Percentiles rank a stretch among this genome's conserved stretches.
Evolutionary conservation across 2,888 invertebrate species (phyloP).

Genomic region (Aelia acuminata): DNA sequence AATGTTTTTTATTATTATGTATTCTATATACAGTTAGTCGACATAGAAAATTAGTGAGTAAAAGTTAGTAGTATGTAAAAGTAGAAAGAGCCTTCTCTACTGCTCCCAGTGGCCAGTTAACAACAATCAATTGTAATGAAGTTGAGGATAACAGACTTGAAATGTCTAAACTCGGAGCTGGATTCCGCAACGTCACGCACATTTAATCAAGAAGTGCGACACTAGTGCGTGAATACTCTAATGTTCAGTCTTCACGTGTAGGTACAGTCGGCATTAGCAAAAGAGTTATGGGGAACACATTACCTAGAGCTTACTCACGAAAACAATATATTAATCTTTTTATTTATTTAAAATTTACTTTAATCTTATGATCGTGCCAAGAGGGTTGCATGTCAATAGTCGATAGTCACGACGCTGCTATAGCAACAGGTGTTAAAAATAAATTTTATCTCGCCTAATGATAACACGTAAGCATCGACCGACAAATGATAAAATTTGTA

Average conservation of each 20-base stretch:
- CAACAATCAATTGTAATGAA: too few species aligned
- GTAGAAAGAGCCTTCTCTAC: too few species aligned
- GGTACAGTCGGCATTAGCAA: background rate
- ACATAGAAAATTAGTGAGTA: too few species aligned
- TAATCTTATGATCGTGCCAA: background rate
- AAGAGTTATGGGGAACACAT: background rate
- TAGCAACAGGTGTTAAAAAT: background rate
- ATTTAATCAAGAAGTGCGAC: slow-evolving; percentile 2
- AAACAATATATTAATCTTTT: background rate
- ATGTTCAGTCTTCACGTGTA: background rate
- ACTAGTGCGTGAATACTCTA: background rate
- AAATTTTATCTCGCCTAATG: background rate
- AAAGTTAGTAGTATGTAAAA: too few species aligned
- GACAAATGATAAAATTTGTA: background rate
- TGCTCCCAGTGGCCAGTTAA: too few species aligned
- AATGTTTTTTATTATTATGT: too few species aligned
- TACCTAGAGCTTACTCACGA: background rate
- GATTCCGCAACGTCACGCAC: background rate
- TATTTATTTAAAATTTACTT: background rate
- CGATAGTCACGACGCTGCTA: background rate
- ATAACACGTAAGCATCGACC: background rate
- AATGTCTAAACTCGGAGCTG: background rate
- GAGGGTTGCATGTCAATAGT: background rate
- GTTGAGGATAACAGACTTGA: background rate
- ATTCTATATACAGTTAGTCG: too few species aligned